Base-by-base conservation (phyloP, 2,888 invertebrate species). In the Bimastos eiseni region DNA sequence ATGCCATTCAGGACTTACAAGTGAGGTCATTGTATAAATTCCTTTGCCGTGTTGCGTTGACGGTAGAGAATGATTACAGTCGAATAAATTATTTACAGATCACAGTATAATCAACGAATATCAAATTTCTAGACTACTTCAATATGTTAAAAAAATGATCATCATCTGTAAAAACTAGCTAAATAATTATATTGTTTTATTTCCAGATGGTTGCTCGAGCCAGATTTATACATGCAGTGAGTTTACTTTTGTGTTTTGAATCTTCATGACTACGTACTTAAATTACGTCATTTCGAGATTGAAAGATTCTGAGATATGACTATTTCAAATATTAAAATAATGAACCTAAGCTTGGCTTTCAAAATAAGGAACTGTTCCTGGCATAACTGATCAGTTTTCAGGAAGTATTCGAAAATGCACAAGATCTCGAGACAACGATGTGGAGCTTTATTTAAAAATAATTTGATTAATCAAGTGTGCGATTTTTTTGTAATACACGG, bases 141-240 rank as follows among this genome's bases (percentile, higher is more conserved):
- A 11, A n/a, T n/a, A 5, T n/a, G n/a, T n/a, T 8, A 70, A n/a
- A 2, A 55, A 17, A 13, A n/a, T n/a, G n/a, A n/a, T 24, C 2
- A 21, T 70, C n/a, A 70, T n/a, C n/a, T 30, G 6, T 70, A n/a
- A 70, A n/a, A n/a, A n/a, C n/a, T n/a, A n/a, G n/a, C n/a, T 11
- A 70, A 70, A 15, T 70, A 8, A 0, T 11, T n/a, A n/a, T 30
- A n/a, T 70, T 70, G n/a, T 70, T 70, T 70, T 30, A 1, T 70
- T 70, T 70, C n/a, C 70, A 70, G 70, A n/a, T 0, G 70, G 8
- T 11, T 70, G 70, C 70, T n/a, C 70, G 17, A 70, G 70, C n/a
- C n/a, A 70, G 70, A 70, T 70, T n/a, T 70, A 30, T n/a, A n/a
- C 70, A n/a, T 70, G 70, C 70, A n/a, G 70, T 70, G 70, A 70